Evolutionary conservation across 30 jellyfish, hydroid and myxozoan species (phyloP).

Genomic region (Cassiopea xamachana): DNA sequence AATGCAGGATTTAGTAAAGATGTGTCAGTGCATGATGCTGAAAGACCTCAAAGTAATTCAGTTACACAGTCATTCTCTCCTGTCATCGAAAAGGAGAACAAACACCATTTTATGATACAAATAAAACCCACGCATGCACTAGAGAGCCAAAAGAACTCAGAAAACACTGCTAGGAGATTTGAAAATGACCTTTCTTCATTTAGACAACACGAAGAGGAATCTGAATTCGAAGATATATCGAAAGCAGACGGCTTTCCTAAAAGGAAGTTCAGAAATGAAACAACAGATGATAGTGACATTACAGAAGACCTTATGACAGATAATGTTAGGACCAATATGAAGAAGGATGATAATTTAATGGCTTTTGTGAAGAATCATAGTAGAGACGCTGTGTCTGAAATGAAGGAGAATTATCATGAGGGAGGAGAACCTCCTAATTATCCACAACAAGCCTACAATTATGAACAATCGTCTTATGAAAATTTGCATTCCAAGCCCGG

Average conservation of each 20-base stretch:
- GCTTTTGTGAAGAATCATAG: not conserved
- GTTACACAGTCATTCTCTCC: conserved; percentile 54
- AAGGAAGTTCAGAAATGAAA: not conserved
- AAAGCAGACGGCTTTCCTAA: not conserved
- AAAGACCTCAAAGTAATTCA: not conserved
- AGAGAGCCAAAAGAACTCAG: not conserved
- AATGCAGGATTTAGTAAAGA: not conserved
- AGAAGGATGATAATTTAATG: not conserved
- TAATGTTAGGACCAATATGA: not conserved
- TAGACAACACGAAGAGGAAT: not conserved
- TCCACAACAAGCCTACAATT: not conserved
- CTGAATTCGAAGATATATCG: conserved; percentile 1
- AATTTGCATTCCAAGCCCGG: not conserved
- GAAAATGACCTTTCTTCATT: not conserved
- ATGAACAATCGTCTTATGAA: not conserved
- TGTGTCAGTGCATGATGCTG: not conserved
- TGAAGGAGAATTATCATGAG: not conserved
- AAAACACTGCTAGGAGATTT: not conserved
- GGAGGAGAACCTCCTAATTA: too few species aligned
- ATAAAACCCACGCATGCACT: conserved; percentile 50
- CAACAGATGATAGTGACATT: not conserved
- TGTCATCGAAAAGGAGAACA: conserved; percentile 37
- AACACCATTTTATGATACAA: conserved; percentile 63
- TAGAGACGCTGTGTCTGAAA: not conserved
- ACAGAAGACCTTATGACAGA: conserved; percentile 9